Evolutionary conservation across 2,888 invertebrate species (phyloP).

Genomic region (Microdon myrmicae): DNA sequence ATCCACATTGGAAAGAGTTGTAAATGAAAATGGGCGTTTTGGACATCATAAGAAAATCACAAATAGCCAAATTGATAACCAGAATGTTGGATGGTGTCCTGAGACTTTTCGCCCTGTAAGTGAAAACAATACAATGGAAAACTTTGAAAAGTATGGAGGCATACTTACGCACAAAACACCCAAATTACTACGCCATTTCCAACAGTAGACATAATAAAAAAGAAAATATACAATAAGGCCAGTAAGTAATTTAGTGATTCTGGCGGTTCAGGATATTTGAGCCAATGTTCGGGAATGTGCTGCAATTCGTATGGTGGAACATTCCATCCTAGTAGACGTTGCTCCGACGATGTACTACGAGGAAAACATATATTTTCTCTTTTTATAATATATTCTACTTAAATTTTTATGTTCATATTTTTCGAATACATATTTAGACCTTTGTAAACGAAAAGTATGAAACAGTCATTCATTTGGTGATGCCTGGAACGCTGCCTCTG

Average conservation of each 20-base stretch:
- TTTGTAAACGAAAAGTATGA: no score
- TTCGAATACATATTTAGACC: background rate
- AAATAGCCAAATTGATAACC: conserved; percentile 82
- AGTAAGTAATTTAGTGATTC: conserved; percentile 83
- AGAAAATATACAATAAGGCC: conserved; percentile 80
- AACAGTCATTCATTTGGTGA: no score
- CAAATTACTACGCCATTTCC: conserved; percentile 89
- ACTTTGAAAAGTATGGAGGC: background rate
- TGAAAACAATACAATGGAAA: background rate
- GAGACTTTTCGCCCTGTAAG: conserved; percentile 62
- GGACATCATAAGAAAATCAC: conserved; percentile 88
- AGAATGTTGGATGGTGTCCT: conserved; percentile 81
- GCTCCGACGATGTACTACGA: conserved; percentile 58
- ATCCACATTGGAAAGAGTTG: conserved; percentile 83
- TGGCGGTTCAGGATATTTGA: conserved; percentile 81
- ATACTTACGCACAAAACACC: conserved; percentile 72
- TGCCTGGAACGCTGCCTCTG: no score
- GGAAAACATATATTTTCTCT: background rate
- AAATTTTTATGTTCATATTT: background rate
- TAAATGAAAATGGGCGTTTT: conserved; percentile 77
- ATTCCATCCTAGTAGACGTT: conserved; percentile 77
- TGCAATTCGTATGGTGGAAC: conserved; percentile 79
- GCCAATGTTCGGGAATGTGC: conserved; percentile 85
- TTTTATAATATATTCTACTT: background rate
- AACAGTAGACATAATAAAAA: conserved; percentile 76